Percentiles rank a stretch among this genome's conserved stretches.
Evolutionary conservation across 2,888 invertebrate species (phyloP).

Genomic region (Parnassius mnemosyne): DNA sequence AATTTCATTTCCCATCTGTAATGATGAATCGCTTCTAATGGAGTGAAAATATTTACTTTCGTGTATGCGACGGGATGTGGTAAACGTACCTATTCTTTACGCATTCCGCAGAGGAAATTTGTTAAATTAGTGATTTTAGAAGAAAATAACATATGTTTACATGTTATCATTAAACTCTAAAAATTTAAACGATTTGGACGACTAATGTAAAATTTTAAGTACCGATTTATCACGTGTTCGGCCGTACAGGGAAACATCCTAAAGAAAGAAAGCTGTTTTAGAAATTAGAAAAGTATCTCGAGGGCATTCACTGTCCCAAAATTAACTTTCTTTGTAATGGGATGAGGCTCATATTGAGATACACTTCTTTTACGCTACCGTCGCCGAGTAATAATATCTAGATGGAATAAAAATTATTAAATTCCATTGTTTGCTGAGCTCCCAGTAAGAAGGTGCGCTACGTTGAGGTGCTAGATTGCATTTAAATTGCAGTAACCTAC

Average conservation of each 20-base stretch:
- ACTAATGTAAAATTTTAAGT: too few relatives aligned
- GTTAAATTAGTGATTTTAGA: background rate
- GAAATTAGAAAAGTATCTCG: too few relatives aligned
- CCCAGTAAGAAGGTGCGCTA: background rate
- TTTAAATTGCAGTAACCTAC: conserved; percentile 1
- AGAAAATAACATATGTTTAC: too few relatives aligned
- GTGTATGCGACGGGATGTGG: background rate
- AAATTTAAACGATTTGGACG: too few relatives aligned
- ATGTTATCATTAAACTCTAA: too few relatives aligned
- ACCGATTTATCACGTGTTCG: too few relatives aligned
- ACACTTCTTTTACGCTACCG: background rate
- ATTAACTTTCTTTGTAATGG: too few relatives aligned
- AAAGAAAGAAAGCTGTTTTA: too few relatives aligned
- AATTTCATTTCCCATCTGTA: conserved; percentile 16
- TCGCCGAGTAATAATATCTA: background rate
- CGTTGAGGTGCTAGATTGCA: conserved; percentile 5
- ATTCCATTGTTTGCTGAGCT: background rate
- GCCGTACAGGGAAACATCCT: too few relatives aligned
- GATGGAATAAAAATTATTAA: background rate
- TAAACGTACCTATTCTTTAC: background rate
- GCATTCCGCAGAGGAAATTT: background rate
- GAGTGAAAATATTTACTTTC: conserved; percentile 15
- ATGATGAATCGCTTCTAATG: conserved; percentile 24
- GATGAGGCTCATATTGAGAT: too few relatives aligned
- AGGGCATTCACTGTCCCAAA: too few relatives aligned